Conservation (phyloP, 2,888 invertebrate species). For the Ornithoptera priamus region DNA sequence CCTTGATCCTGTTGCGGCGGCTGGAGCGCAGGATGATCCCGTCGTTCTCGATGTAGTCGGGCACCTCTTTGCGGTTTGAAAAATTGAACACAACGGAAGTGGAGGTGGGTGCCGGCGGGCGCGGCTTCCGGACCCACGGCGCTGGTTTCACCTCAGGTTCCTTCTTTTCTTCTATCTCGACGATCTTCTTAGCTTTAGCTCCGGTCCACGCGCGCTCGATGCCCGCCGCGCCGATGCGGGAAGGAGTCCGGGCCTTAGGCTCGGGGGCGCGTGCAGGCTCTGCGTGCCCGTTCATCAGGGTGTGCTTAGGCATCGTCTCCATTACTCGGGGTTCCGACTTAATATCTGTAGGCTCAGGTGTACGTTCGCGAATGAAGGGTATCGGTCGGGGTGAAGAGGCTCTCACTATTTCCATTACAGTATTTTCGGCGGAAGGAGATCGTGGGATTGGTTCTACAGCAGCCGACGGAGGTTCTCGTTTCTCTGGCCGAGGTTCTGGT, state of each 20-base stretch:
- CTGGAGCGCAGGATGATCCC: slow-evolving; percentile 85
- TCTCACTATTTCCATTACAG: slow-evolving; percentile 48
- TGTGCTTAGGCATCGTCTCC: slow-evolving; percentile 30
- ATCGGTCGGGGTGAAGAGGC: slow-evolving; percentile 27
- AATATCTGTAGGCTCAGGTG: slow-evolving; percentile 34
- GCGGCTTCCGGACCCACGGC: slow-evolving; percentile 43
- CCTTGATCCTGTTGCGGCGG: slow-evolving; percentile 86
- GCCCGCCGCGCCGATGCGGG: slow-evolving; percentile 54
- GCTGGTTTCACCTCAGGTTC: slow-evolving; percentile 35
- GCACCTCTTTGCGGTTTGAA: slow-evolving; percentile 90
- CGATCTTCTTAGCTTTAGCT: slow-evolving; percentile 40
- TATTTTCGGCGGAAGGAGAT: slow-evolving; percentile 49
- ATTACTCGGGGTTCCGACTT: slow-evolving; percentile 31
- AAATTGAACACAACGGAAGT: slow-evolving; percentile 94
- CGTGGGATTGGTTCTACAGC: slow-evolving; percentile 66
- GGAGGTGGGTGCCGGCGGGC: slow-evolving; percentile 65
- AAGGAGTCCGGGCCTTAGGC: slow-evolving; percentile 36
- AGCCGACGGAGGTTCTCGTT: slow-evolving; percentile 56
- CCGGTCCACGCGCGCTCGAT: slow-evolving; percentile 66
- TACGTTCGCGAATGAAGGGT: slow-evolving; percentile 31
- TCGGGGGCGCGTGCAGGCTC: slow-evolving; percentile 33
- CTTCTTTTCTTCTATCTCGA: slow-evolving; percentile 34
- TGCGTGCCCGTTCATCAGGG: slow-evolving; percentile 49
- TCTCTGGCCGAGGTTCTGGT: slow-evolving; percentile 37
- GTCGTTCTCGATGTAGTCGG: slow-evolving; percentile 95